Evolutionary conservation across 2,797 vertebrate genomes (phyloP).

Genomic region (Fistularia commersonii): DNA sequence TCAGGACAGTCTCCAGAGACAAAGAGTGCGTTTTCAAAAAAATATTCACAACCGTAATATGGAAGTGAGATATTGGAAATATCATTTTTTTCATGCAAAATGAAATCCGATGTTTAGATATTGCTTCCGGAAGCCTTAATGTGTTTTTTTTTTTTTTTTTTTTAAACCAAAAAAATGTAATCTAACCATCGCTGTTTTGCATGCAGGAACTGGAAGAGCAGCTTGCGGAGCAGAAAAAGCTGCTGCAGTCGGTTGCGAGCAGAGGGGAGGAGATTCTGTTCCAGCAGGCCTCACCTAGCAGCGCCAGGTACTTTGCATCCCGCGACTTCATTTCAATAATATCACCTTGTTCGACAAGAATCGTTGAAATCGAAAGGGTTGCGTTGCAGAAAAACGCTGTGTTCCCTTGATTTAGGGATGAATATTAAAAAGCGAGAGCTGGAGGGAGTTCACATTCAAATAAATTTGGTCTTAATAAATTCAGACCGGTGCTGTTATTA

Average conservation of each 20-base stretch:
- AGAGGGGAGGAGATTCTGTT: conserved; percentile 91
- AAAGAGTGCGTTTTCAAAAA: conserved; percentile 74
- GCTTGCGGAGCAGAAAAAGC: conserved; percentile 89
- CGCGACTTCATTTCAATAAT: neutral
- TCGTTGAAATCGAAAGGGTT: too few relatives aligned
- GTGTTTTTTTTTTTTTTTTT: too few relatives aligned
- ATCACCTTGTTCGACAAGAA: too few relatives aligned
- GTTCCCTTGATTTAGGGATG: too few relatives aligned
- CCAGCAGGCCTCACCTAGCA: conserved; percentile 79
- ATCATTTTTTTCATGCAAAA: too few relatives aligned
- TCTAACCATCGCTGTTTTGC: neutral
- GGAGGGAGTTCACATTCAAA: too few relatives aligned
- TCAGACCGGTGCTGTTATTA: too few relatives aligned
- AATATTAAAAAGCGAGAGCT: too few relatives aligned
- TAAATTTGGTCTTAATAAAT: too few relatives aligned
- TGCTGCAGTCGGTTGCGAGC: conserved; percentile 90
- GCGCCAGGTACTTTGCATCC: conserved; percentile 31
- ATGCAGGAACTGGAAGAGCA: conserved; percentile 90
- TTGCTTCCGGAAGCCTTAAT: too few relatives aligned
- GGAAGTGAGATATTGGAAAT: neutral
- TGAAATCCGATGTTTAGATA: too few relatives aligned
- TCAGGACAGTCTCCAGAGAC: conserved; percentile 88
- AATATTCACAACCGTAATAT: neutral
- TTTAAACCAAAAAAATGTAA: neutral
- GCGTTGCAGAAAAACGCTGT: too few relatives aligned